These are phyloP conservation scores for Saccostrea glomerata DNA, from an alignment of 1,140 invertebrate species.

Conservation along the genomic window DNA sequence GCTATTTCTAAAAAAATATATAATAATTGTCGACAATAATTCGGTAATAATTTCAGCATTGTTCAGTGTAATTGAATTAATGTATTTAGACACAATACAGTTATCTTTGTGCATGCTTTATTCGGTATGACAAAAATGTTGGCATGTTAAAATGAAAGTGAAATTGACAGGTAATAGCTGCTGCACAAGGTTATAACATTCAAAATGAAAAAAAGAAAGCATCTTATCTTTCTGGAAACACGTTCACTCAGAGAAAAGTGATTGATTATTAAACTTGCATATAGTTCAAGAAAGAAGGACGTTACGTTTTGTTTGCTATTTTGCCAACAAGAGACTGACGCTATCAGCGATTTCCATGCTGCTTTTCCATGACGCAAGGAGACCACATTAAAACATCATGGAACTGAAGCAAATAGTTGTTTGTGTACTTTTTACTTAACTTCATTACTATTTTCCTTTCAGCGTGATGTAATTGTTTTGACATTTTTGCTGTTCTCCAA, in stretches of 20 bases:
- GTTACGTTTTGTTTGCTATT: neutral
- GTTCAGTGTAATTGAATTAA: no score
- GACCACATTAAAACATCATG: neutral
- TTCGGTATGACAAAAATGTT: neutral
- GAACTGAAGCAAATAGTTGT: neutral
- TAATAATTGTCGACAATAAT: no score
- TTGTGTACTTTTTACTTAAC: neutral
- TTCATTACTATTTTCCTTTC: neutral
- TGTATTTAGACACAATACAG: no score
- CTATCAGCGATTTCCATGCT: neutral
- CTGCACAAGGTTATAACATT: neutral
- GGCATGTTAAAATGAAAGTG: slow-evolving; percentile 28
- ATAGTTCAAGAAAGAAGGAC: neutral
- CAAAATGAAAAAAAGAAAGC: neutral
- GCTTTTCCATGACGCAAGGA: neutral
- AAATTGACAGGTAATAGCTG: slow-evolving; percentile 1
- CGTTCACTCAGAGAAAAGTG: neutral
- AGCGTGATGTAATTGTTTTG: slow-evolving; percentile 14
- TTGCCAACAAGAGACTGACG: neutral
- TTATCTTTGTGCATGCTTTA: neutral
- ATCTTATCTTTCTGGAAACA: slow-evolving; percentile 1
- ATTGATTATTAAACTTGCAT: neutral
- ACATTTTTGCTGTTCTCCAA: slow-evolving; percentile 2
- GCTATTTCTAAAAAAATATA: no score
- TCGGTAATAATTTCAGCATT: no score